Evolutionary conservation across 2,888 invertebrate species (phyloP).

Genomic region (Rhagium mordax): DNA sequence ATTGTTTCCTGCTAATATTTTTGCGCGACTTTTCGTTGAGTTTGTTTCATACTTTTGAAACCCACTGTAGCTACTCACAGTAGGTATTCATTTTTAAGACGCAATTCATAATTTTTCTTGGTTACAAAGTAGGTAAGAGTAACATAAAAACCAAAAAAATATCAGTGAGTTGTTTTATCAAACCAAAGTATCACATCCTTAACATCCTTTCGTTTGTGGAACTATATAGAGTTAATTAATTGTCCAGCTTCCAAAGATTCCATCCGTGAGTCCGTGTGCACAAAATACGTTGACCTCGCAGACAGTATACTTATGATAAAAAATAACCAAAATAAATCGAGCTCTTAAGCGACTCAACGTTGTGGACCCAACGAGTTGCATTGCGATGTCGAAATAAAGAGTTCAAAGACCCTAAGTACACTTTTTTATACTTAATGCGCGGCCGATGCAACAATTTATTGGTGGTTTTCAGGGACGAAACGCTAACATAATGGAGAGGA

Average conservation of each 20-base stretch:
- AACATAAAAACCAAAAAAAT: no score
- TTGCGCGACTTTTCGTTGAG: no score
- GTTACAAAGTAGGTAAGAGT: no score
- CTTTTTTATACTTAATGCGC: conserved; percentile 8
- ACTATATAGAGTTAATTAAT: background rate
- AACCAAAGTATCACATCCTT: no score
- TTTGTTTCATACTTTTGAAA: no score
- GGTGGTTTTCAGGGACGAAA: background rate
- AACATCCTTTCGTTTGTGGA: background rate
- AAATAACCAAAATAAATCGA: conserved; percentile 20
- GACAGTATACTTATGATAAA: conserved; percentile 14
- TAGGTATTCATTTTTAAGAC: no score
- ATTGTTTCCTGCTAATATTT: no score
- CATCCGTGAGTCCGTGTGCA: background rate
- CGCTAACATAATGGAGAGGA: background rate
- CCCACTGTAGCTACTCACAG: no score
- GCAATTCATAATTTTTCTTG: no score
- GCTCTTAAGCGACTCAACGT: conserved; percentile 16
- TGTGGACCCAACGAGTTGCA: conserved; percentile 16
- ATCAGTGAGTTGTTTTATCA: no score
- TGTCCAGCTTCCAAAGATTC: background rate
- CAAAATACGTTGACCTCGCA: conserved; percentile 12
- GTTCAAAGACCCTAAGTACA: conserved; percentile 20
- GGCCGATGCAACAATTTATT: conserved; percentile 3
- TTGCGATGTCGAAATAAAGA: conserved; percentile 24